Conservation (phyloP, 2,888 invertebrate genomes). For the Lasioglossum figueresi region DNA sequence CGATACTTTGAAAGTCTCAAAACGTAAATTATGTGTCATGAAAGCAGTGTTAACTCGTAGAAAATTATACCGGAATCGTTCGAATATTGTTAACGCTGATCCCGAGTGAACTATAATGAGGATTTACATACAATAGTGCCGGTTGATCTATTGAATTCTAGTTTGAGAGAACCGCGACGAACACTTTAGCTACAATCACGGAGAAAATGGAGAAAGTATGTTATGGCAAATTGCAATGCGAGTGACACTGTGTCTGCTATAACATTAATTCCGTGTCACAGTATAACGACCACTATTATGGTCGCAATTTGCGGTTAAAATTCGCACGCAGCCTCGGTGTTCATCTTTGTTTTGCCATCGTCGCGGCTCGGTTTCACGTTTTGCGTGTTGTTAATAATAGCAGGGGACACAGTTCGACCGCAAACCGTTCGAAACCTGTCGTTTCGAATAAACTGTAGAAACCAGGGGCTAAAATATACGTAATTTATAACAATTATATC, state of each 20-base stretch:
- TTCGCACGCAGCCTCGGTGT: constrained; percentile 43
- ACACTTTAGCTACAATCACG: constrained; percentile 13
- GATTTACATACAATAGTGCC: background rate
- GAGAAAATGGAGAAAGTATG: constrained; percentile 25
- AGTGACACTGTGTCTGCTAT: constrained; percentile 39
- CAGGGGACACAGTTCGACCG: constrained; percentile 15
- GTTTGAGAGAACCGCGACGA: background rate
- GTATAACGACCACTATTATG: constrained; percentile 48
- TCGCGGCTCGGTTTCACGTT: constrained; percentile 42
- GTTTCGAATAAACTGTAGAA: constrained; percentile 27
- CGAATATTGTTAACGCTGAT: background rate
- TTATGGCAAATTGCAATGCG: constrained; percentile 40
- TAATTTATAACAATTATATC: constrained; percentile 25
- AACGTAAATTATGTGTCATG: no score
- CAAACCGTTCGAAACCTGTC: constrained; percentile 39
- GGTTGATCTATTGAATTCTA: background rate
- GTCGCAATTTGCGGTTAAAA: constrained; percentile 56
- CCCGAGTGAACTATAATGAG: background rate
- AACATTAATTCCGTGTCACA: constrained; percentile 49
- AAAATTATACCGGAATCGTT: background rate
- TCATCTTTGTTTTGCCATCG: constrained; percentile 53
- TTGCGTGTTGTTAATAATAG: constrained; percentile 47
- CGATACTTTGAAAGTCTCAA: no score
- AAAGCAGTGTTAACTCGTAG: background rate
- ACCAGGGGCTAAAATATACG: background rate